Evolutionary conservation across 2,797 vertebrate species (phyloP).

Genomic region (Crotalus adamanteus): DNA sequence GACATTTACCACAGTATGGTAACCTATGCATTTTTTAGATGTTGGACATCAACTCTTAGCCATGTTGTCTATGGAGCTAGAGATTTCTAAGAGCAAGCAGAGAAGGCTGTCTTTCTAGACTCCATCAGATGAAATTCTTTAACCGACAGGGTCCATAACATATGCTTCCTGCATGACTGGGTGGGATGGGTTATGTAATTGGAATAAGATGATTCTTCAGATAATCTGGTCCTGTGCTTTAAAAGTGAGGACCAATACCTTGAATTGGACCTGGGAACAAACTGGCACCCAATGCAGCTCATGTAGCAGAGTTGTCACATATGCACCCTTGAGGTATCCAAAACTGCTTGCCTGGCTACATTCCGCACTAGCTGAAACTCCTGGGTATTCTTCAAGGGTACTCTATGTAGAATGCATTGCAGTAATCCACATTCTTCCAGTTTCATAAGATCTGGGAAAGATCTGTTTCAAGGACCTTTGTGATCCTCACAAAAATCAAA

Average conservation of each 20-base stretch:
- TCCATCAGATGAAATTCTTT: not conserved
- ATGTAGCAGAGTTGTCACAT: not conserved
- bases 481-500: not conserved
- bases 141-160: not conserved
- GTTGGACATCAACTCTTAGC: not conserved
- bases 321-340: not conserved
- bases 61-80: no score
- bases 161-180: not conserved
- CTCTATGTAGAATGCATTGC: not conserved
- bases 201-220: not conserved
- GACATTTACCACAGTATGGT: not conserved
- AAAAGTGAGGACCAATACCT: not conserved
- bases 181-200: not conserved
- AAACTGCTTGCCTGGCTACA: not conserved
- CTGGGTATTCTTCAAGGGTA: not conserved
- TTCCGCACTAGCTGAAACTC: not conserved
- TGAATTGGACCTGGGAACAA: not conserved
- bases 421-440: not conserved
- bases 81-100: not conserved
- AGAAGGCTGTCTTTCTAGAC: not conserved
- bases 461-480: not conserved
- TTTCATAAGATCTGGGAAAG: not conserved
- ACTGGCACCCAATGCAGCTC: not conserved
- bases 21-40: not conserved
- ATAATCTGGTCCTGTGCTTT: not conserved